A percentile compares a stretch with the other conserved stretches of the same genome.
Conservation (phyloP, 1,140 invertebrate species). For the Vollenhovia emeryi region DNA sequence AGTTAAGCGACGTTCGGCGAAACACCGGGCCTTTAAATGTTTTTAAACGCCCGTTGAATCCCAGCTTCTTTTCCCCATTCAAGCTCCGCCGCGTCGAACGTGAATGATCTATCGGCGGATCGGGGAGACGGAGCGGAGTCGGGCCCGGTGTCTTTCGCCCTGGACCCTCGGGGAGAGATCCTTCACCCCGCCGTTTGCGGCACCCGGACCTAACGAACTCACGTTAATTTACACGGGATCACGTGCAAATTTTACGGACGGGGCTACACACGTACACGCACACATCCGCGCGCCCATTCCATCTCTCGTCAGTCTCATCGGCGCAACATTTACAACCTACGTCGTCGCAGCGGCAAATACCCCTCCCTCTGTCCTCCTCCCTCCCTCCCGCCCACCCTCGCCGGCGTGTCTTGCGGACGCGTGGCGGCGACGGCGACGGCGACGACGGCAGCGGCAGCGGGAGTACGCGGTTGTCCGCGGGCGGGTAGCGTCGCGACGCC, state of each 20-base stretch:
- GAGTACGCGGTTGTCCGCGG: conserved; percentile 37
- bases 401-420: conserved; percentile 14
- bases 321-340: not conserved
- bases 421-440: conserved; percentile 10
- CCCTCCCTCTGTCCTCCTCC: not conserved
- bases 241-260: not conserved
- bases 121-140: not conserved
- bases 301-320: not conserved
- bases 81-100: too few relatives aligned
- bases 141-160: not conserved
- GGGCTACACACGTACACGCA: too few relatives aligned
- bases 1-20: too few relatives aligned
- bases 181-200: not conserved
- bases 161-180: too few relatives aligned
- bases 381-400: not conserved
- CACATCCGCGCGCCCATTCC: not conserved
- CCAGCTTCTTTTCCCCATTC: not conserved
- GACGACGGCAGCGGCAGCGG: conserved; percentile 1
- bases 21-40: too few relatives aligned
- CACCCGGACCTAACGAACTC: not conserved
- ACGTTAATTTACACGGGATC: not conserved
- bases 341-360: not conserved
- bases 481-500: conserved; percentile 80
- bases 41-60: not conserved
- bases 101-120: not conserved